Evolutionary conservation across 1,140 invertebrate genomes (phyloP).

Genomic region (Leptinotarsa lineolata): DNA sequence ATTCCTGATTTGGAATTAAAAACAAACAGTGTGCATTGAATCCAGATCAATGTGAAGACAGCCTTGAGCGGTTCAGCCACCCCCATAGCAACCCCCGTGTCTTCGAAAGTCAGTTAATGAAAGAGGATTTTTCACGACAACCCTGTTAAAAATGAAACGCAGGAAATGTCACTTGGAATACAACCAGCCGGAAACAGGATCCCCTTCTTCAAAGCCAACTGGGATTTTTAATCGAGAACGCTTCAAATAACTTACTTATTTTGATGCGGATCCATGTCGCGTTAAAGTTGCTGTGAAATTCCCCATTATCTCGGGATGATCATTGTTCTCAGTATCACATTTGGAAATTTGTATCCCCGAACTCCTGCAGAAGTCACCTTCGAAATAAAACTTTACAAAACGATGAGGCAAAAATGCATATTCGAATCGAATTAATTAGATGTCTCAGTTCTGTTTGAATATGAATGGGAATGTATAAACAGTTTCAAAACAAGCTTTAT

Average conservation of each 20-base stretch:
- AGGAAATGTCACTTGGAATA: slow-evolving; percentile 43
- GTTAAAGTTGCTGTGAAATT: slow-evolving; percentile 6
- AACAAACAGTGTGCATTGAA: slow-evolving; percentile 32
- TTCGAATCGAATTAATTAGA: too few species aligned
- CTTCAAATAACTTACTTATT: slow-evolving; percentile 41
- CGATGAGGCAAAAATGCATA: too few species aligned
- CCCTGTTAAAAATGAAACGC: slow-evolving; percentile 44
- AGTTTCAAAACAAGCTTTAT: too few species aligned
- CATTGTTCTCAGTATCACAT: too few species aligned
- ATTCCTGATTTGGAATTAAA: slow-evolving; percentile 40
- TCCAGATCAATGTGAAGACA: slow-evolving; percentile 42
- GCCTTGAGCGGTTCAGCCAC: slow-evolving; percentile 18
- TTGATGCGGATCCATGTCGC: slow-evolving; percentile 36
- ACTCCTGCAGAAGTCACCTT: too few species aligned
- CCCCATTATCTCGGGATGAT: not conserved
- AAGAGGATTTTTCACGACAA: slow-evolving; percentile 53
- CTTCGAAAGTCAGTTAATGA: slow-evolving; percentile 53
- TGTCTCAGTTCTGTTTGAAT: too few species aligned
- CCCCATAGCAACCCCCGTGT: slow-evolving; percentile 45
- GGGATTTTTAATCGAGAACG: slow-evolving; percentile 36
- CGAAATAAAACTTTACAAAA: too few species aligned
- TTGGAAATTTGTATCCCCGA: too few species aligned
- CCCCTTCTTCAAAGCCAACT: slow-evolving; percentile 13
- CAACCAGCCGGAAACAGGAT: slow-evolving; percentile 30
- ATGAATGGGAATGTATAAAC: too few species aligned